Percentiles rank a stretch among this genome's conserved stretches.
Evolutionary conservation across 2,888 invertebrate genomes (phyloP).

Genomic region (Pogonocherus hispidulus): DNA sequence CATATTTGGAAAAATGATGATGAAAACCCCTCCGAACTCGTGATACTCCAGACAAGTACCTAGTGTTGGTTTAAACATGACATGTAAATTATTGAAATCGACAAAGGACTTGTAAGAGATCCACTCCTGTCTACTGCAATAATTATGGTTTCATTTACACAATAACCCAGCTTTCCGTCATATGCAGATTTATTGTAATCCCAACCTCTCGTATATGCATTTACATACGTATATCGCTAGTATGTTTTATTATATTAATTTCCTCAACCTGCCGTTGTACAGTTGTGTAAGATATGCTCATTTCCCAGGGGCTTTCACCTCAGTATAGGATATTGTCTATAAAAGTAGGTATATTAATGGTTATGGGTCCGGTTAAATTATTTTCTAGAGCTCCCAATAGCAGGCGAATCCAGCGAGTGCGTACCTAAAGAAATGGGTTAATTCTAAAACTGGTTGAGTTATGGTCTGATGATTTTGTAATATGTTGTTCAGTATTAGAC

Average conservation of each 20-base stretch:
- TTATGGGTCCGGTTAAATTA: not conserved
- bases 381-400: slow-evolving; percentile 19
- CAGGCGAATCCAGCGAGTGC: not conserved
- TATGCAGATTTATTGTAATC: slow-evolving; percentile 5
- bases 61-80: too few species aligned
- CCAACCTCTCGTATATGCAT: not conserved
- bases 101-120: too few species aligned
- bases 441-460: slow-evolving; percentile 52
- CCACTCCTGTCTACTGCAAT: too few species aligned
- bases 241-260: slow-evolving; percentile 4
- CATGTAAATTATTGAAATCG: too few species aligned
- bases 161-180: not conserved
- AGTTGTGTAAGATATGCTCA: not conserved
- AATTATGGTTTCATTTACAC: not conserved
- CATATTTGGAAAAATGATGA: too few species aligned
- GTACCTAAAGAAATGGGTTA: slow-evolving; percentile 31
- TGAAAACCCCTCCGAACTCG: too few species aligned
- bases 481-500: slow-evolving; percentile 29
- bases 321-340: not conserved
- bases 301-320: not conserved
- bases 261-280: not conserved
- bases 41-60: too few species aligned
- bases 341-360: too few species aligned
- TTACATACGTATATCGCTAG: not conserved
- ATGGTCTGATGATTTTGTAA: slow-evolving; percentile 50